phyloP scores from a whole-genome alignment of 2,113 vertebrate species.

The Picathartes gymnocephalus region DNA sequence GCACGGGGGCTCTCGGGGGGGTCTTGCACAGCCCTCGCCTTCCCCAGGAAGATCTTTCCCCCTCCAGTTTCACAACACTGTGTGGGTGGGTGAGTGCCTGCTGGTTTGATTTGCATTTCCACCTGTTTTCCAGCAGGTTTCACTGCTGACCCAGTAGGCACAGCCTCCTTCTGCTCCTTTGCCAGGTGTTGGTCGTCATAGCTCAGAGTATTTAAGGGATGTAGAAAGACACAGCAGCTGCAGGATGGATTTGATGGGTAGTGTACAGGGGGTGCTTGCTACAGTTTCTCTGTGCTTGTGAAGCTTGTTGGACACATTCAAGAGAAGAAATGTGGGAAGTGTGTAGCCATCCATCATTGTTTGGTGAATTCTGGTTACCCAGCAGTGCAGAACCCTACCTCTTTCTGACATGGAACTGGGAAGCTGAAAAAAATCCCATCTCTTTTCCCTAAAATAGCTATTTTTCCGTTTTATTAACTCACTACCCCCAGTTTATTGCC shows the following conservation, averaged over 20 bases:
- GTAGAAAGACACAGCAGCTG: neutral
- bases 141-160: neutral
- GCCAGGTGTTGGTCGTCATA: neutral
- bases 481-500: neutral
- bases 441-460: neutral
- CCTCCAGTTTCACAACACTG: neutral
- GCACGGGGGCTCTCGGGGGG: neutral
- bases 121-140: neutral
- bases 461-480: neutral
- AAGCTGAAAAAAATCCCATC: neutral
- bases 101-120: neutral
- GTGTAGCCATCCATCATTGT: neutral
- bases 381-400: neutral
- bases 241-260: neutral
- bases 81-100: neutral
- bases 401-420: neutral
- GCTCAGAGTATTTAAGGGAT: neutral
- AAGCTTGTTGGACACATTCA: neutral
- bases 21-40: neutral
- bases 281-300: neutral
- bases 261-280: rapidly evolving
- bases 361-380: neutral
- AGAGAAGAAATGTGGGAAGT: neutral
- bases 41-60: neutral
- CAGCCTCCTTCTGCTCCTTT: neutral